These are phyloP conservation scores for Gnathonemus longibarbis DNA, from an alignment of 2,113 vertebrate species.

Conservation along the genomic window DNA sequence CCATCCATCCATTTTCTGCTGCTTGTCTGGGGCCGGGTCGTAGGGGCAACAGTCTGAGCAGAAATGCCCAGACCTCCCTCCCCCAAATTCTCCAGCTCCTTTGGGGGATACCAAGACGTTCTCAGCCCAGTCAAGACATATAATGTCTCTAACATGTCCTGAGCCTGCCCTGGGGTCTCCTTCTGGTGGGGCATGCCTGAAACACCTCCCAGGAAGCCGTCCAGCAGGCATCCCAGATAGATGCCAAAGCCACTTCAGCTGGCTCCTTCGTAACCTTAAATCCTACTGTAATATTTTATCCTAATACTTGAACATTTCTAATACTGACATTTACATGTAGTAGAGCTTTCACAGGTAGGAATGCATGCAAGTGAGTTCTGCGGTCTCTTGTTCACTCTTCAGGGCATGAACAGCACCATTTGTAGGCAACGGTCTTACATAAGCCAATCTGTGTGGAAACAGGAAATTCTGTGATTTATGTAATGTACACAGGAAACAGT, in stretches of 20 bases:
- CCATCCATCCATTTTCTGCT: background rate
- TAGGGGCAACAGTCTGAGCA: background rate
- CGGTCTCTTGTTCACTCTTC: background rate
- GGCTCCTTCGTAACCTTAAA: background rate
- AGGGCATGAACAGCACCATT: background rate
- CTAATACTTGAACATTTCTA: background rate
- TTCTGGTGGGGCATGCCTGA: background rate
- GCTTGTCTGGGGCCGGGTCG: background rate
- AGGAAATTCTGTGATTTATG: constrained; percentile 24
- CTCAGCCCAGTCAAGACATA: background rate
- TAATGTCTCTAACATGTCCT: background rate
- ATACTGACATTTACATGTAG: background rate
- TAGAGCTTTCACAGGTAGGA: background rate
- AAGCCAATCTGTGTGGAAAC: constrained; percentile 5
- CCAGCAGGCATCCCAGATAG: too few relatives aligned
- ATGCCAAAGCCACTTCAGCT: background rate
- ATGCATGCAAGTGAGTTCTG: background rate
- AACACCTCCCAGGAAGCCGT: background rate
- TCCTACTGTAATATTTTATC: background rate
- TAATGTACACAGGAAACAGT: constrained; percentile 24
- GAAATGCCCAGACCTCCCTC: background rate
- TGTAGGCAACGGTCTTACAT: constrained; percentile 3
- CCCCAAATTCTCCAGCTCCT: background rate
- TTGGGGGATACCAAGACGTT: background rate
- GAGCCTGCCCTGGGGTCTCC: background rate